Evolutionary conservation across 2,113 vertebrate genomes (phyloP), one percentile per base, ranked within the genome.

Genomic region (Alligator mississippiensis): DNA sequence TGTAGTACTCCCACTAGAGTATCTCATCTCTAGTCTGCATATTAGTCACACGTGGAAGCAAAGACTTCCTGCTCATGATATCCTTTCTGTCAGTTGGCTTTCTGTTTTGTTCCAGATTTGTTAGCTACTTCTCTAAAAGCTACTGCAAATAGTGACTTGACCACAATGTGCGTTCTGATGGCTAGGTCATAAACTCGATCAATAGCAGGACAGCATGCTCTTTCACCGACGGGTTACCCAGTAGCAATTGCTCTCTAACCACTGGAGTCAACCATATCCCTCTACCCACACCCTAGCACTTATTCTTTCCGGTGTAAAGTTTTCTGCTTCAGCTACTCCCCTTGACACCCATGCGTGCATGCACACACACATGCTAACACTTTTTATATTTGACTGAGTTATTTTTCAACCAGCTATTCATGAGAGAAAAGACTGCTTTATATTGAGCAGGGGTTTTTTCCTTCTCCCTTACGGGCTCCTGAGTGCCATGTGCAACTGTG

Each of bases 401-500:
- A 79, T 88, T 97, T 97, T 93, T 85, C 74, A 94, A 92, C 80
- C 91, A 91, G 96, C 94, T 97, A 96, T 96, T 98, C 95, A 94
- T 59, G 90, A 95, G 94, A 96, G 88, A 96, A 96, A 96, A 96
- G 86, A 83, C 90, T 93, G 90, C 90, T 97, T 97, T 96, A 94
- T 92, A 30, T 68, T 82, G 85, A 92, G 79, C 17, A 25, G 88
- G 47, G 16, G 74, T 38, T 93, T 94, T 86, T 81, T 27, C 87
- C 70, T 87, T 80, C 86, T 87, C 79, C 88, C n/a, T 94, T 47
- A 4, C 85, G 93, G 74, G 63, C 92, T 97, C 97, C 97, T 97
- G 97, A 94, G 96, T 97, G 97, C 97, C 95, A 90, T 74, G 92
- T 87, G 84, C 76, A 97, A 98, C 98, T 97, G 96, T 93, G 97